A percentile compares a stretch with the other conserved stretches of the same genome.
phyloP scores from a whole-genome alignment of 2,113 vertebrate genomes.

The human (Homo sapiens) region DNA sequence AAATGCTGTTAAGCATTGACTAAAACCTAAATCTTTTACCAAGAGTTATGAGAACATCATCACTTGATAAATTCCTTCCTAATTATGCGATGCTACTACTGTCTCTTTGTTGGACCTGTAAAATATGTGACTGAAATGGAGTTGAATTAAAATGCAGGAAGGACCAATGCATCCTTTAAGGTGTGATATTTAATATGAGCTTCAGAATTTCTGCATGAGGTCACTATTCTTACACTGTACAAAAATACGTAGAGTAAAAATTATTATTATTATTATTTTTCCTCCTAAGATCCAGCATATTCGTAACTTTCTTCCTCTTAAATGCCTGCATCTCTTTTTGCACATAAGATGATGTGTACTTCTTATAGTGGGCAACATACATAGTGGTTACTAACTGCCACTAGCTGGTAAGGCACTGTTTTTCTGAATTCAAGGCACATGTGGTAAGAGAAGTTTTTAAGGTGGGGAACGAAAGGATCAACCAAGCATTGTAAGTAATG shows the following conservation, averaged over 20 bases:
- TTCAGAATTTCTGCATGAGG: not conserved
- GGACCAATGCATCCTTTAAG: not conserved
- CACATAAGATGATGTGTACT: not conserved
- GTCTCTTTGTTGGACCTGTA: not conserved
- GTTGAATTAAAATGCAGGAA: not conserved
- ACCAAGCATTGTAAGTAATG: not conserved
- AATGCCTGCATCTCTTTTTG: not conserved
- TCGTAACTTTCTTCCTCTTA: not conserved
- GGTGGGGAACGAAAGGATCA: not conserved
- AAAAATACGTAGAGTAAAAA: not conserved
- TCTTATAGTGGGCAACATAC: not conserved
- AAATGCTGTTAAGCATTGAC: constrained; percentile 2
- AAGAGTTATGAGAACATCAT: constrained; percentile 54
- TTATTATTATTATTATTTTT: not conserved
- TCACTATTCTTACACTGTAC: not conserved
- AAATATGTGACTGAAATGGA: constrained; percentile 34
- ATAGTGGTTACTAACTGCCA: not conserved
- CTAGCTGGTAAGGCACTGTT: not conserved
- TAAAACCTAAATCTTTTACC: constrained; percentile 50
- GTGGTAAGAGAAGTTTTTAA: not conserved
- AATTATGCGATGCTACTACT: constrained; percentile 44
- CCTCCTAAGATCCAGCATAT: not conserved
- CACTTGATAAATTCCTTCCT: constrained; percentile 64
- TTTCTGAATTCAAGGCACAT: not conserved
- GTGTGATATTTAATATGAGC: not conserved